phyloP scores from a whole-genome alignment of 1,140 invertebrate genomes.

The Rhopalosiphum padi region DNA sequence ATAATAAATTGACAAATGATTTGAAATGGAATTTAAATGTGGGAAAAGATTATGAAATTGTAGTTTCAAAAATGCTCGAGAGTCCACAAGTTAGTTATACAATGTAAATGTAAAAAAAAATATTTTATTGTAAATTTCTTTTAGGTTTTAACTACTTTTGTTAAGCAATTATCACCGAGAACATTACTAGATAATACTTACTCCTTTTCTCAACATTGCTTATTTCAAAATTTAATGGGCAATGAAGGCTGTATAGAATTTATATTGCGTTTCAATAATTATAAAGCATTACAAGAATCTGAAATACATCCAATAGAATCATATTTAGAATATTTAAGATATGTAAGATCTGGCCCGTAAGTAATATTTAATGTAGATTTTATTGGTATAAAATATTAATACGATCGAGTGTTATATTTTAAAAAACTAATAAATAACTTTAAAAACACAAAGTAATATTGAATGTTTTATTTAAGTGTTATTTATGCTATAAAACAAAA shows the following conservation, averaged over 20 bases:
- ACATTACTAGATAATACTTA: neutral
- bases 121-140: neutral
- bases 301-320: constrained; percentile 21
- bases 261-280: neutral
- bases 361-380: neutral
- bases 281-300: neutral
- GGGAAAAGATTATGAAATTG: neutral
- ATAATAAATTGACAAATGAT: neutral
- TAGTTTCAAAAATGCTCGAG: neutral
- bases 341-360: neutral
- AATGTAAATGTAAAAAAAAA: neutral
- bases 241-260: neutral
- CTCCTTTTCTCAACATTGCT: neutral
- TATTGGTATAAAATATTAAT: neutral
- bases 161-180: neutral
- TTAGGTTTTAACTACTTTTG: neutral
- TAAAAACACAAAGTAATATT: neutral
- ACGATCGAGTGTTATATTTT: neutral
- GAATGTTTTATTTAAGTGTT: neutral
- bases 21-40: neutral
- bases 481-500: neutral
- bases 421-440: neutral
- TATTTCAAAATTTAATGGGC: neutral
- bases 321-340: constrained; percentile 15
- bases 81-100: neutral